Evolutionary conservation across 1,140 invertebrate species (phyloP).

Genomic region (Drosophila rufa): DNA sequence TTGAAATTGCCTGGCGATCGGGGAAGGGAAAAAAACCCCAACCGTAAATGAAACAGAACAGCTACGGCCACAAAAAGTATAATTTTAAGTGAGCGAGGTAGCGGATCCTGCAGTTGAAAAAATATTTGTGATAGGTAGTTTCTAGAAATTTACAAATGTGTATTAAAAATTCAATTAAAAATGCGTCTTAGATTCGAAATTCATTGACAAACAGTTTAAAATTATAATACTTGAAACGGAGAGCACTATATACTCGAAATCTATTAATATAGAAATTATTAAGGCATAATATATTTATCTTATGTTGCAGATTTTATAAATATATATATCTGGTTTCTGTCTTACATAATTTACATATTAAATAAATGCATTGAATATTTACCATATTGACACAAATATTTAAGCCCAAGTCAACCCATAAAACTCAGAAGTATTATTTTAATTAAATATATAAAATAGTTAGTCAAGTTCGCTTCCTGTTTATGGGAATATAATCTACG

Average conservation of each 20-base stretch:
- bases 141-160: not conserved
- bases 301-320: no score
- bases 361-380: no score
- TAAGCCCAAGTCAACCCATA: no score
- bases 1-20: conserved; percentile 50
- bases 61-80: conserved; percentile 51
- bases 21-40: conserved; percentile 40
- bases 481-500: not conserved
- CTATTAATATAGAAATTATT: no score
- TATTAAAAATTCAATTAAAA: not conserved
- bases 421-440: no score
- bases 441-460: no score
- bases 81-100: conserved; percentile 8
- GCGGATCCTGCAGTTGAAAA: conserved; percentile 18
- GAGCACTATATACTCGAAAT: no score
- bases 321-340: no score
- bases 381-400: no score
- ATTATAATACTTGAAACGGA: no score
- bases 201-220: not conserved
- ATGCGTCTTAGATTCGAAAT: not conserved
- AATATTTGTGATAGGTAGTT: not conserved
- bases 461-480: not conserved
- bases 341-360: no score
- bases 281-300: no score
- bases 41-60: conserved; percentile 67